Conservation (phyloP, 2,113 vertebrate species). For the Laticauda colubrina region DNA sequence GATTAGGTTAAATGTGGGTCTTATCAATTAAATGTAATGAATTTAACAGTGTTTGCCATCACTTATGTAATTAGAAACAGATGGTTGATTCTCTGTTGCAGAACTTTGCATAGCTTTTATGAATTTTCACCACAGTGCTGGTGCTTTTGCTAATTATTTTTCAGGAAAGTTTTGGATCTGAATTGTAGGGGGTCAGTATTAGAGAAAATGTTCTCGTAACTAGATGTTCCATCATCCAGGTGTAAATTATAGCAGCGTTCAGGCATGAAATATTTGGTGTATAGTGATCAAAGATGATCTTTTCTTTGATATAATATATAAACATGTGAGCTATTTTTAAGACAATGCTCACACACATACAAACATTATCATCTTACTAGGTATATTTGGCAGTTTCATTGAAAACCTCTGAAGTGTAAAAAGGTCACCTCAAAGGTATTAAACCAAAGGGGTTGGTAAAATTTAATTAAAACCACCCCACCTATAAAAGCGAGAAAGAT, state of each 20-base stretch:
- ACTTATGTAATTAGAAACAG: neutral
- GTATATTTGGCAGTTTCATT: neutral
- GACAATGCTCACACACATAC: neutral
- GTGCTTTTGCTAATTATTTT: neutral
- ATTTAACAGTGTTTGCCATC: neutral
- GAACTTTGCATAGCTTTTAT: too few relatives aligned
- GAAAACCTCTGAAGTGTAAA: conserved; percentile 27
- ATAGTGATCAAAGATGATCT: neutral
- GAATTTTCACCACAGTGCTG: neutral
- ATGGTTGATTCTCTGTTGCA: neutral
- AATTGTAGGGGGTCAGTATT: neutral
- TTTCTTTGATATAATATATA: neutral
- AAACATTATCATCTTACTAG: neutral
- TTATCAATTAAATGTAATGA: neutral
- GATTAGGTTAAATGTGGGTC: neutral
- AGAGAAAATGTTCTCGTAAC: neutral
- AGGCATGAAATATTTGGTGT: neutral
- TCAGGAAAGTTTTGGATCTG: neutral
- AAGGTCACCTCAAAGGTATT: conserved; percentile 59
- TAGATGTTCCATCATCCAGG: neutral
- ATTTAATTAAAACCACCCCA: conserved; percentile 68
- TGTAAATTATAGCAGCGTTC: neutral
- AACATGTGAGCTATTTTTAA: neutral
- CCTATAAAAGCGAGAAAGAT: conserved; percentile 47
- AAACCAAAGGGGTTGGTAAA: conserved; percentile 60